A percentile compares a stretch with the other conserved stretches of the same genome.
These are phyloP conservation scores for Numida meleagris DNA, from an alignment of 2,113 vertebrate genomes.

Conservation along the genomic window DNA sequence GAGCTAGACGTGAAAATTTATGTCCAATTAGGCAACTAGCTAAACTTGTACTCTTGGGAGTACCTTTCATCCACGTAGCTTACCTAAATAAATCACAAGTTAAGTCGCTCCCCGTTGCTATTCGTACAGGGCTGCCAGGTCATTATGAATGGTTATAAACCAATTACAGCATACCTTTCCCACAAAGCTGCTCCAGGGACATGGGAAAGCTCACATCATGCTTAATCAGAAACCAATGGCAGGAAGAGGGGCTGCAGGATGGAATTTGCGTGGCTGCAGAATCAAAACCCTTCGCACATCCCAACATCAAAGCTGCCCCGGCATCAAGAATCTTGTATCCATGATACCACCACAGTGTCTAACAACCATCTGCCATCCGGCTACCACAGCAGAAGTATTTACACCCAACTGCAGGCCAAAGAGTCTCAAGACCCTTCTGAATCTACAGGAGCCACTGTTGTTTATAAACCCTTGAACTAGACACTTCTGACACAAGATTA, in stretches of 20 bases:
- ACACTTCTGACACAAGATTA: conserved; percentile 31
- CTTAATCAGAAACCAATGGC: conserved; percentile 12
- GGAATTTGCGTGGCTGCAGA: neutral
- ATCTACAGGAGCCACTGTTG: neutral
- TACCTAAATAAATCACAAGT: conserved; percentile 68
- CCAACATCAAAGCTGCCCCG: conserved; percentile 4
- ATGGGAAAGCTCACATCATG: neutral
- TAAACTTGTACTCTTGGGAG: conserved; percentile 35
- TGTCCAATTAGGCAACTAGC: conserved; percentile 50
- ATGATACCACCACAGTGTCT: neutral
- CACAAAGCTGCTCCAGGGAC: conserved; percentile 48
- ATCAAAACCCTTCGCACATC: conserved; percentile 20
- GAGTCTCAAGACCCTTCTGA: conserved; percentile 37
- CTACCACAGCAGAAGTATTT: neutral
- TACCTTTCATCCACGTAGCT: conserved; percentile 63
- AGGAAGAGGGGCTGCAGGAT: neutral
- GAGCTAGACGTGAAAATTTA: conserved; percentile 61
- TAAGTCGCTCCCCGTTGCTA: conserved; percentile 58
- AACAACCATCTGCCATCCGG: conserved; percentile 35
- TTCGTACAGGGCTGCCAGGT: conserved; percentile 29
- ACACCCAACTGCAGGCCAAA: conserved; percentile 9
- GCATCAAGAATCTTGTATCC: conserved; percentile 19
- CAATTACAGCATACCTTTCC: conserved; percentile 63
- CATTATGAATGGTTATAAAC: conserved; percentile 57
- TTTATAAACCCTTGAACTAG: conserved; percentile 49